Percentiles rank a stretch among this genome's conserved stretches.
Conservation (phyloP, 2,888 invertebrate genomes). For the Leptarthrus brevirostris region DNA sequence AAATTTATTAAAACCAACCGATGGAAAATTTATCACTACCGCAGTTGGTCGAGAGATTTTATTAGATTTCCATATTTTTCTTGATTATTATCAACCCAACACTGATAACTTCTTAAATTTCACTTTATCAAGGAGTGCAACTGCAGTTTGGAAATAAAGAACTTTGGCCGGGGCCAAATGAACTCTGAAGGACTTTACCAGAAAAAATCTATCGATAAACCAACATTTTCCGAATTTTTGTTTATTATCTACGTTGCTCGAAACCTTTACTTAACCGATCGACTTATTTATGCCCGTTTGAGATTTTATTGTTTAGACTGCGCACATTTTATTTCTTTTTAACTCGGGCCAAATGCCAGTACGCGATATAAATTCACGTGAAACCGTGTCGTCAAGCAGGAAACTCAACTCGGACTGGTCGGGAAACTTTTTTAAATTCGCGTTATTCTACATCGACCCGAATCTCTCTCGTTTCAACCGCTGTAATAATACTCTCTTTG, state of each 20-base stretch:
- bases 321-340: conserved; percentile 28
- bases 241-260: neutral
- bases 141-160: conserved; percentile 1
- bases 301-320: conserved; percentile 21
- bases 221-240: neutral
- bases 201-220: neutral
- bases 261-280: neutral
- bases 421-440: no score
- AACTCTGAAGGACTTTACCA: conserved; percentile 16
- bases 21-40: no score
- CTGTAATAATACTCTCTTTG: no score
- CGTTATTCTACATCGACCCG: no score
- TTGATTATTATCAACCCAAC: no score
- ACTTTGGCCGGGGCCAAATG: conserved; percentile 37
- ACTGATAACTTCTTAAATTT: neutral
- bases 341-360: conserved; percentile 33
- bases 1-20: neutral
- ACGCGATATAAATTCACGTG: no score
- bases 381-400: no score
- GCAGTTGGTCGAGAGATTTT: no score
- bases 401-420: no score
- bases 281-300: neutral
- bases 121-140: neutral
- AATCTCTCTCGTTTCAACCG: no score
- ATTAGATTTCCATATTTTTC: no score